Conservation (phyloP, 2,113 vertebrate species). For the Nanorana parkeri region DNA sequence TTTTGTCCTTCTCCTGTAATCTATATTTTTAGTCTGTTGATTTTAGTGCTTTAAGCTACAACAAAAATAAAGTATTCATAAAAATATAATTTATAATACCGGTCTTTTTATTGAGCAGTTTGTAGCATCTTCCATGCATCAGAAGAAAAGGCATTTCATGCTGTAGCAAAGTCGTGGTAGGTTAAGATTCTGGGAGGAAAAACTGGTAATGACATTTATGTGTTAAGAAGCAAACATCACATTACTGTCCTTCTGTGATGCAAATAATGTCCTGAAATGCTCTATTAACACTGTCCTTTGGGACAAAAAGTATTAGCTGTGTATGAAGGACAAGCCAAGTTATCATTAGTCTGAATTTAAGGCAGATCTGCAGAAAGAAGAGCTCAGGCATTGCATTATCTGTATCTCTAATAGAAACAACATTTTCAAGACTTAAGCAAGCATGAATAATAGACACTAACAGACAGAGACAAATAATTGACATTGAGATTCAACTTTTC, state of each 20-base stretch:
- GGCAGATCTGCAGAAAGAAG: constrained; percentile 7
- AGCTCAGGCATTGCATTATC: constrained; percentile 14
- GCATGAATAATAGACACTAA: constrained; percentile 28
- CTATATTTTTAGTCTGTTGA: too few species aligned
- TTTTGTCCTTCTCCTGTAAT: too few species aligned
- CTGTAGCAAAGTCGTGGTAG: constrained; percentile 5
- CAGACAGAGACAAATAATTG: constrained; percentile 7
- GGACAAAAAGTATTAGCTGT: constrained; percentile 6
- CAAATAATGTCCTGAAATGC: constrained; percentile 36
- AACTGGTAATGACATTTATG: constrained; percentile 36
- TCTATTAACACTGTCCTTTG: constrained; percentile 14
- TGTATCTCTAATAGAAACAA: constrained; percentile 11
- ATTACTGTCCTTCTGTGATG: constrained; percentile 13
- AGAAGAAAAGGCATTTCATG: constrained; percentile 11
- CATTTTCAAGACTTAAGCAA: constrained; percentile 13
- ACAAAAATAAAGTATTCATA: background rate
- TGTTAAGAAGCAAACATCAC: constrained; percentile 32
- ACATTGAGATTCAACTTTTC: constrained; percentile 31
- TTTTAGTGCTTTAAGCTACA: background rate
- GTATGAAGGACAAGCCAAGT: constrained; percentile 23
- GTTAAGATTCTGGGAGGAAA: constrained; percentile 3
- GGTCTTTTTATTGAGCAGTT: background rate
- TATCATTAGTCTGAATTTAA: constrained; percentile 27
- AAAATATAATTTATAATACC: background rate
- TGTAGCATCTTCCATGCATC: background rate